Evolutionary conservation across 2,113 vertebrate genomes (phyloP), one percentile per base, ranked within the genome.

Genomic region (Alethe diademata): DNA sequence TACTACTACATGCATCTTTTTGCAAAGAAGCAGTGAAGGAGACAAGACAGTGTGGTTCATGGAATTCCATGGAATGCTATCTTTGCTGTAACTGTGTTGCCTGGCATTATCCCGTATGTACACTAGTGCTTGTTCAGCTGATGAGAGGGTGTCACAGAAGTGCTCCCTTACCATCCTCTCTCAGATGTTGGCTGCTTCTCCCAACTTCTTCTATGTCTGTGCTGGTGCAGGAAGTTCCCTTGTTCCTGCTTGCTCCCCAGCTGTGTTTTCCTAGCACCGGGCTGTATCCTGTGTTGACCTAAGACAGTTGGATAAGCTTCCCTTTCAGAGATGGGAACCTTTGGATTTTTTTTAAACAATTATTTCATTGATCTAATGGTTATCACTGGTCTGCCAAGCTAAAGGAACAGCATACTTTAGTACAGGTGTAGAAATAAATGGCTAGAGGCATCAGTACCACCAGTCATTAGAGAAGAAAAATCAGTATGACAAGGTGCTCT

Each of bases 31-130:
- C 42, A 26, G 8, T 16, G 43, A 35, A 40, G 25, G 60, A 65
- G 18, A 9, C 33, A 26, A 35, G 58, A 11, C 12, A 42, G 31
- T n/a, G 24, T 47, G 12, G 43, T 54, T 73, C 9, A 12, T 2
- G 19, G 33, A 78, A 25, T 78, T 79, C 57, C 43, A 19, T 60
- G 76, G 43, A 56, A 56, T 35, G 19, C 2, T 51, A 1, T 45
- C 47, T 65, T 40, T 31, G 14, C 40, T 56, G 8, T 35, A 40
- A 14, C 51, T 1, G 0, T 36, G 17, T 50, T 69, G 18, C 26
- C 38, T 71, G 69, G 19, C 0, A 1, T 67, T 66, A 16, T 40
- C 33, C n/a, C 4, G 0, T 6, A 3, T 4, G 6, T 33, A 14
- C 23, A 2, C 5, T 20, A 19, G 40, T 38, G 50, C 47, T 79